Evolutionary conservation across 2,797 vertebrate genomes (phyloP), one percentile per base, ranked within the genome.

Genomic region (Cryptoprocta ferox): DNA sequence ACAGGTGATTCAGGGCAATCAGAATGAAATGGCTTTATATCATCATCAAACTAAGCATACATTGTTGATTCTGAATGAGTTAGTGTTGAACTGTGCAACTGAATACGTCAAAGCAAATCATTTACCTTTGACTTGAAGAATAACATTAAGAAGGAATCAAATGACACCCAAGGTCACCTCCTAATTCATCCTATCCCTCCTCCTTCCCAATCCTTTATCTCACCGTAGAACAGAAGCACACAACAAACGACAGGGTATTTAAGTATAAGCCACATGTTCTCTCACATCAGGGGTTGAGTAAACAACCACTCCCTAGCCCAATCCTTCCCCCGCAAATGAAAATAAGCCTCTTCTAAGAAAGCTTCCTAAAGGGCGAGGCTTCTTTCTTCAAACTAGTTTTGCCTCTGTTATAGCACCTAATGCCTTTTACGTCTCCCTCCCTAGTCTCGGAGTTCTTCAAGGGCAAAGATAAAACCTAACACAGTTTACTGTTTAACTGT

Each of bases 51-150:
- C 59, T 63, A 90, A 92, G 61, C 35, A 35, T 53, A 42, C 70
- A 87, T 1, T 78, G 70, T 5, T 16, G 24, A 89, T 89, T 96
- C 32, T 50, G 82, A 91, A 86, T 30, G 1, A 89, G 70, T 78
- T 65, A 45, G 15, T 68, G 59, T 30, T 71, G n/a, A 93, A 53
- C 32, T 81, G 7, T 59, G 15, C 56, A 68, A 18, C 56, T 79
- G 53, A 90, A 95, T 28, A 91, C 35, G 87, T 66, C 82, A 86
- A 66, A 80, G 30, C 35, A 89, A 97, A 78, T n/a, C 19, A 90
- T 39, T 81, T 68, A 75, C 66, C 56, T 81, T 28, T 78, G 24
- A 90, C 28, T 75, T 79, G 80, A 70, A 85, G 19, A 79, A 9
- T n/a, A 95, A 84, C 70, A 89, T 30, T 68, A 63, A 94, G 3